Evolutionary conservation across 2,113 vertebrate species (phyloP), one percentile per base, ranked within the genome.

Genomic region (Bucco capensis): DNA sequence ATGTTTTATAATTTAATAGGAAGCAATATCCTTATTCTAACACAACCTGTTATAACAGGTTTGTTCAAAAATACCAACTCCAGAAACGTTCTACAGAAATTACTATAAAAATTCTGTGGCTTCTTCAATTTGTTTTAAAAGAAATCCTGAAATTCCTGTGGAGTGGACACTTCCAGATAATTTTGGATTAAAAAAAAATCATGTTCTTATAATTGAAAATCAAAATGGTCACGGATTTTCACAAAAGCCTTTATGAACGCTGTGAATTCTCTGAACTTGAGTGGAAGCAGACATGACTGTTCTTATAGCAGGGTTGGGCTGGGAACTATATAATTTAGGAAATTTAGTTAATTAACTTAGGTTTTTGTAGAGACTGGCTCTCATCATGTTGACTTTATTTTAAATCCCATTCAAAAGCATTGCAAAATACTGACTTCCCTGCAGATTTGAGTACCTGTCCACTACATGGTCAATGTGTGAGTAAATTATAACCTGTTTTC

Each of bases 401-500:
- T 3, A 47, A 81, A 77, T 71, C 37, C 27, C 33, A 69, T 86
- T 50, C 40, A 44, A 92, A 83, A 66, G 21, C 35, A 50, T 71
- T 44, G 31, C 23, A 84, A 92, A 81, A 71, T 40, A 67, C 51
- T 53, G n/a, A 66, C 46, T 83, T 86, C 65, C 72, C 37, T 51
- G 46, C 35, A 60, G 56, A 65, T 91, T 83, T 92, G 56, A 77
- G 56, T 2, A 0, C 56, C 42, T 82, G 82, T 83, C 84, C 76
- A 86, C 57, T 50, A 46, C 22, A 37, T 1, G 35, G 66, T 46
- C 78, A 93, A 77, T 4, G 21, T 30, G 35, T 61, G 82, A 93
- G 24, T 69, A 78, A 95, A 92, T 90, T 75, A 76, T 19, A 83
- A 83, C 57, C 57, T 65, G 40, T 69, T 93, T 95, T 95, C 90